Evolutionary conservation across 1,140 invertebrate genomes (phyloP).

Genomic region (Probaryconus sp.): DNA sequence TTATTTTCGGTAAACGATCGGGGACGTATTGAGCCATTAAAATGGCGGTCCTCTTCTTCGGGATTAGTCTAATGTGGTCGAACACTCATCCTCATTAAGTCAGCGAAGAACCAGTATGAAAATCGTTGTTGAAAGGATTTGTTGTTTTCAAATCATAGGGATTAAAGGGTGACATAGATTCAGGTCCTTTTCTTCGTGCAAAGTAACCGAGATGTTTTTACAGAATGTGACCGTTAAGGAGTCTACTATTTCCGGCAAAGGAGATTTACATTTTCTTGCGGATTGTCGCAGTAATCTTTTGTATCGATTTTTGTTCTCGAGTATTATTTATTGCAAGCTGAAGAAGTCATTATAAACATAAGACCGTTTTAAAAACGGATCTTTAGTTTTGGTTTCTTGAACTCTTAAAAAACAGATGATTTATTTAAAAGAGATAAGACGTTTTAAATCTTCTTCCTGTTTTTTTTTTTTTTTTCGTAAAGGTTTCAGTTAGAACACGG

Average conservation of each 20-base stretch:
- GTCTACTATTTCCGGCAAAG: conserved; percentile 13
- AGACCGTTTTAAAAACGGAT: too few relatives aligned
- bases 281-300: conserved; percentile 14
- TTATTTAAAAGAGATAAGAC: too few relatives aligned
- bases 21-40: conserved; percentile 23
- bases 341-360: too few relatives aligned
- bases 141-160: conserved; percentile 61
- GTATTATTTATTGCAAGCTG: background rate
- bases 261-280: background rate
- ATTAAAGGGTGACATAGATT: conserved; percentile 46
- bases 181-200: conserved; percentile 2
- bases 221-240: conserved; percentile 7
- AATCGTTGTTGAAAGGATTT: conserved; percentile 47
- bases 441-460: too few relatives aligned
- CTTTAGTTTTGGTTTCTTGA: too few relatives aligned
- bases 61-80: conserved; percentile 68
- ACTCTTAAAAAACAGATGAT: too few relatives aligned
- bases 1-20: conserved; percentile 17
- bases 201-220: conserved; percentile 24
- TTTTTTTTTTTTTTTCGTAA: too few relatives aligned
- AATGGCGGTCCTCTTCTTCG: conserved; percentile 13
- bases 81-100: conserved; percentile 72
- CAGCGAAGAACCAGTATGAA: conserved; percentile 60
- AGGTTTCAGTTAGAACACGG: too few relatives aligned
- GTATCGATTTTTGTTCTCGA: conserved; percentile 5